Base-by-base conservation (phyloP, 2,113 vertebrate genomes). In the Hyaena hyaena region DNA sequence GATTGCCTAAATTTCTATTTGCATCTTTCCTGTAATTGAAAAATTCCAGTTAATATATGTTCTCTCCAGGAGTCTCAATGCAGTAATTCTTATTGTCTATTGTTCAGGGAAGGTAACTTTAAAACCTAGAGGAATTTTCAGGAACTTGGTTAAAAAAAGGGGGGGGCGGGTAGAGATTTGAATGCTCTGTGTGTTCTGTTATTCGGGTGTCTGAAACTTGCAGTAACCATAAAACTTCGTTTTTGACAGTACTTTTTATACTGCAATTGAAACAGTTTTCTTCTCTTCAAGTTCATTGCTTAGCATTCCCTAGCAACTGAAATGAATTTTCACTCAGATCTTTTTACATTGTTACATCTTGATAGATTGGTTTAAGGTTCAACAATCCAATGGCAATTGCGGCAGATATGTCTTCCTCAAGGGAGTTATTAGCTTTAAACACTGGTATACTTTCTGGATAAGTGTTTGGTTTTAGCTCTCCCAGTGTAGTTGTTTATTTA, bases 211-310 rank as follows among this genome's bases (percentile, higher is more conserved):
- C 63, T 95, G 55, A 89, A 96, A 95, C 48, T 63, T 74, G 24
- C 39, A 61, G 39, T 55, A 93, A 16, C 80, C 21, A 35, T 84
- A 73, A 94, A 79, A 24, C 12, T 63, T 86, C 43, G 14, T 95
- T 97, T 93, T 88, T 93, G 73, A 76, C 17, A 66, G 55, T 15
- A 43, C 61, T 68, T 96, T 79, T 82, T 88, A 63, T 71, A 35
- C 55, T 93, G 53, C 1, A 10, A 4, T 45, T 61, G 66, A 86
- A 93, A 91, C 15, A 5, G 7, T 39, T 65, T 88, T 23, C 76
- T 83, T 84, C 90, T 33, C 58, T 48, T 93, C 31, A 68, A 55
- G 14, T 88, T 83, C n/a, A 48, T 28, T 55, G 26, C 50, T 77
- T 93, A 55, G 43, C 31, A 7, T 86, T 81, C 43, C 88, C n/a